Conservation (phyloP, 2,888 invertebrate species). For the Brachycybe producta region DNA sequence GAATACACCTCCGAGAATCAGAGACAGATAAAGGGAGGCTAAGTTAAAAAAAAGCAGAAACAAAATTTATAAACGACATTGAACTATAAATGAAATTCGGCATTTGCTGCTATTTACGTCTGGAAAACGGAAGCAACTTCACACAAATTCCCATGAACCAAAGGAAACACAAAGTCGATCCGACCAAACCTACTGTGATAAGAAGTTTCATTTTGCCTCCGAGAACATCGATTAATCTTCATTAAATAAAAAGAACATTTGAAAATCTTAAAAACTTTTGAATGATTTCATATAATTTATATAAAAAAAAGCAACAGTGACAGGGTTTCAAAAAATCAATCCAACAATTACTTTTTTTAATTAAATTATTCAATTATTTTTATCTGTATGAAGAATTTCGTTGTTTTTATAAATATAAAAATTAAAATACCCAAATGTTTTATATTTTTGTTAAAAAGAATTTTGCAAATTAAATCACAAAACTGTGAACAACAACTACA, state of each 20-base stretch:
- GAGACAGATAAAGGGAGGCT: conserved; percentile 9
- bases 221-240: conserved; percentile 10
- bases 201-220: conserved; percentile 14
- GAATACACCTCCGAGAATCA: conserved; percentile 14
- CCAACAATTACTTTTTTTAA: no score
- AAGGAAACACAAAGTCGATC: conserved; percentile 6
- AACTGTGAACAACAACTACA: no score
- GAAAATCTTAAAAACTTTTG: no score
- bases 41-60: background rate
- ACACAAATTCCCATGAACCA: conserved; percentile 12
- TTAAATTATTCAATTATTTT: no score
- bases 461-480: no score
- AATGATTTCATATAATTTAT: no score
- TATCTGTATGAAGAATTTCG: no score
- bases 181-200: conserved; percentile 8
- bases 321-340: no score
- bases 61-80: background rate
- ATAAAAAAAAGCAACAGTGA: no score
- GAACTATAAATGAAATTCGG: background rate
- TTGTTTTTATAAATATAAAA: no score
- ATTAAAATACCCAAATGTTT: no score
- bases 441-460: no score
- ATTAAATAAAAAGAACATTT: background rate
- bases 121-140: conserved; percentile 1
- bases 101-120: background rate